A percentile compares a stretch with the other conserved stretches of the same genome.
phyloP scores from a whole-genome alignment of 35 echinoderm and acorn worm genomes.

The Hemicentrotus pulcherrimus region DNA sequence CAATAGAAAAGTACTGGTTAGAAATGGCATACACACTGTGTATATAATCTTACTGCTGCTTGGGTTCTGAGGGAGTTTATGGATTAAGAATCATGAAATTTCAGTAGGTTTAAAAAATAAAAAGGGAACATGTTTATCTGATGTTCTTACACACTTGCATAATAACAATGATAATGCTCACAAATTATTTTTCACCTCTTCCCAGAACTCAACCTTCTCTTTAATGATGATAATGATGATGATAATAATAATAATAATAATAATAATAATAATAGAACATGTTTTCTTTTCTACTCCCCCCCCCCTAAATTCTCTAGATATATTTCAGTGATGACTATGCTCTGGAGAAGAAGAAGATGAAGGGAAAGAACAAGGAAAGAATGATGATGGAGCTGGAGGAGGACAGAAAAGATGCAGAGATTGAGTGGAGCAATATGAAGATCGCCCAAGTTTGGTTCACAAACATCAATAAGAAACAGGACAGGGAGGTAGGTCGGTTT shows the following conservation, averaged over 20 bases:
- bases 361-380: neutral
- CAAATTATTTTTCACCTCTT: too few species aligned
- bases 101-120: too few species aligned
- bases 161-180: too few species aligned
- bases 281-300: neutral
- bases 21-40: neutral
- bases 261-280: too few species aligned
- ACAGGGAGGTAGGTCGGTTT: neutral
- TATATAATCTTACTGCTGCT: neutral
- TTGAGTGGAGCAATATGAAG: neutral
- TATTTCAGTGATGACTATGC: conserved; percentile 51
- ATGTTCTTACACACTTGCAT: too few species aligned
- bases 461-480: conserved; percentile 2
- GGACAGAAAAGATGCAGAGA: neutral
- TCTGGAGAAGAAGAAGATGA: conserved; percentile 41
- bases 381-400: neutral
- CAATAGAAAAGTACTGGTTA: too few species aligned
- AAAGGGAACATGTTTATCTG: too few species aligned
- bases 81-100: too few species aligned
- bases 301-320: neutral
- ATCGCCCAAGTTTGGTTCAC: conserved; percentile 23
- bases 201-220: too few species aligned
- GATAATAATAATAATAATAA: too few species aligned
- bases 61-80: too few species aligned
- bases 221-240: too few species aligned